These are phyloP conservation scores for Aramus guarauna DNA, from an alignment of 2,113 vertebrate species.

Conservation along the genomic window DNA sequence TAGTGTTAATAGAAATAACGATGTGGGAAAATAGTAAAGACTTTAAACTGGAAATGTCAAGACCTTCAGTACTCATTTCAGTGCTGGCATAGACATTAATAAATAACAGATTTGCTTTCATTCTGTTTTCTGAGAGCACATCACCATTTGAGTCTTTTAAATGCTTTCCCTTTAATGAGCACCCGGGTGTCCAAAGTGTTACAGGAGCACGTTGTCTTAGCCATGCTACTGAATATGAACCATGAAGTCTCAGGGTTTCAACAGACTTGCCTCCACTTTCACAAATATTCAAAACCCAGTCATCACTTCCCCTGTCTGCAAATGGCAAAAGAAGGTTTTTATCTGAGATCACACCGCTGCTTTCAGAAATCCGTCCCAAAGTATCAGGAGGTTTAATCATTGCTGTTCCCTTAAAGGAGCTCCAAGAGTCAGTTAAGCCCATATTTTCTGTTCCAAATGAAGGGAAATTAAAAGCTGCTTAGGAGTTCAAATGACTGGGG, in stretches of 20 bases:
- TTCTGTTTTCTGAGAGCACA: neutral
- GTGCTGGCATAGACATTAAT: neutral
- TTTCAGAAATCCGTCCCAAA: neutral
- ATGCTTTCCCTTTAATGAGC: neutral
- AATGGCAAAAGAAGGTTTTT: neutral
- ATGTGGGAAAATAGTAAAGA: neutral
- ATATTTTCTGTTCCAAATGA: neutral
- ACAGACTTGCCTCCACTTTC: neutral
- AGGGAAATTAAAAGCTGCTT: conserved; percentile 23
- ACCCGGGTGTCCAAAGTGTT: neutral
- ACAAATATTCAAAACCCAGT: conserved; percentile 34
- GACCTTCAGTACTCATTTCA: neutral
- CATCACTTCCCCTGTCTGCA: neutral
- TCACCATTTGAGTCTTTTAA: neutral
- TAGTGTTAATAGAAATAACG: conserved; percentile 28
- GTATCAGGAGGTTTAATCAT: neutral
- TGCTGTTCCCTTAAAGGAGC: neutral
- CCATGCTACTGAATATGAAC: neutral
- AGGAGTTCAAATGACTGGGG: neutral
- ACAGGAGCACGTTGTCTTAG: neutral
- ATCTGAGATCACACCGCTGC: neutral
- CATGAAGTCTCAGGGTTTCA: conserved; percentile 20
- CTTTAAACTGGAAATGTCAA: conserved; percentile 3
- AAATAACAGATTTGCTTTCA: neutral
- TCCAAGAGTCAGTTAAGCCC: neutral